Evolutionary conservation across 2,797 vertebrate genomes (phyloP).

Genomic region (Pipistrellus nathusii): DNA sequence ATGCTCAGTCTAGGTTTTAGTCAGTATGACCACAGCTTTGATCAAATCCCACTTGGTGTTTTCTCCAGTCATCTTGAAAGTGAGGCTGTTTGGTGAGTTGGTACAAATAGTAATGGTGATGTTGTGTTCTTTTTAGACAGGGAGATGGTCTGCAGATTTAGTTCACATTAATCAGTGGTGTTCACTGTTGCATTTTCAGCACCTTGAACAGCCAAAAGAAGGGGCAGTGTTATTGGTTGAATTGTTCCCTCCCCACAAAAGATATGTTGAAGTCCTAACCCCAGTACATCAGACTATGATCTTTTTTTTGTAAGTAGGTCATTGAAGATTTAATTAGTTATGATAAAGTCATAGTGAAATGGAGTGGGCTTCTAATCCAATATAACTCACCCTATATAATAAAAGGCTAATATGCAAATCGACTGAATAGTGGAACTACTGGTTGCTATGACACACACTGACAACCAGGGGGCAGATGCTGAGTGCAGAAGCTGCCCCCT

Average conservation of each 20-base stretch:
- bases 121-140: background rate
- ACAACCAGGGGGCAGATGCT: too few species aligned
- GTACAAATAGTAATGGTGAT: background rate
- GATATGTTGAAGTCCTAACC: background rate
- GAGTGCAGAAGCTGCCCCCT: too few species aligned
- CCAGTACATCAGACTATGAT: background rate
- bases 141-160: background rate
- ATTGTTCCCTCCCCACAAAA: background rate
- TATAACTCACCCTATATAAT: background rate
- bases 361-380: background rate
- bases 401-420: too few species aligned
- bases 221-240: background rate
- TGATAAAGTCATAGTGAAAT: background rate
- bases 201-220: background rate
- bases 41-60: background rate
- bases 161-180: background rate
- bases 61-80: slow-evolving; percentile 10
- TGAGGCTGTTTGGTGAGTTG: slow-evolving; percentile 22
- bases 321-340: background rate
- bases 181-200: background rate
- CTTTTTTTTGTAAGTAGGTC: background rate
- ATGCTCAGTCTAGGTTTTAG: slow-evolving; percentile 11
- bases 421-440: too few species aligned
- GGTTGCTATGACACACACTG: too few species aligned
- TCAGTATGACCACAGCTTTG: slow-evolving; percentile 32